Percentiles rank a stretch among this genome's conserved stretches.
Conservation (phyloP, 2,797 vertebrate species). For the Enteromius paludinosus region DNA sequence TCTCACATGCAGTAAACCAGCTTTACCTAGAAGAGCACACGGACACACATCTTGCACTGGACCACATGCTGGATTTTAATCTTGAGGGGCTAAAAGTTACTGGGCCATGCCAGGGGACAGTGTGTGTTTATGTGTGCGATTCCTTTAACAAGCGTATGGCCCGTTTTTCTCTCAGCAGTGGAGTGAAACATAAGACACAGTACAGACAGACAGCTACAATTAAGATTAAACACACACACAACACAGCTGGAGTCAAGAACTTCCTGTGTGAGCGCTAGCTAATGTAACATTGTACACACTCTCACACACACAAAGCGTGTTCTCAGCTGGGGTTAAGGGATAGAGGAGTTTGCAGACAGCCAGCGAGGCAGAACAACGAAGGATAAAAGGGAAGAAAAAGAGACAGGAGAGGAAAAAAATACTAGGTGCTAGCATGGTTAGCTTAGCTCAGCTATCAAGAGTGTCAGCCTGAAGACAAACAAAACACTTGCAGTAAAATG, state of each 20-base stretch:
- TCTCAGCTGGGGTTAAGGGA: constrained; percentile 13
- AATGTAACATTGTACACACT: constrained; percentile 4
- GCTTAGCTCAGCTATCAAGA: constrained; percentile 27
- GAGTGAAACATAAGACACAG: constrained; percentile 36
- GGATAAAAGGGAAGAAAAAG: constrained; percentile 19
- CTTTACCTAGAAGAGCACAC: not conserved
- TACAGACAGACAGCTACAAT: constrained; percentile 22
- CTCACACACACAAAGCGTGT: constrained; percentile 1
- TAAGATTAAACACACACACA: constrained; percentile 44
- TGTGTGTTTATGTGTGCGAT: constrained; percentile 32
- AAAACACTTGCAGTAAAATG: not conserved
- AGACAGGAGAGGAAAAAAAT: constrained; percentile 12
- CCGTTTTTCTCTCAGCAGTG: constrained; percentile 24
- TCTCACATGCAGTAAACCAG: not conserved
- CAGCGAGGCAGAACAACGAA: constrained; percentile 12
- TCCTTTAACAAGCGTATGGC: constrained; percentile 20
- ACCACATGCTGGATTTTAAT: constrained; percentile 43
- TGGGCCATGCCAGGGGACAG: constrained; percentile 35
- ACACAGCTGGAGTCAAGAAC: constrained; percentile 42
- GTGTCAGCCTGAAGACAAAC: not conserved
- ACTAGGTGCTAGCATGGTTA: constrained; percentile 11
- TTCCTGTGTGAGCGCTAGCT: constrained; percentile 29
- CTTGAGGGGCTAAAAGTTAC: constrained; percentile 35
- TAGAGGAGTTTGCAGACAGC: constrained; percentile 21
- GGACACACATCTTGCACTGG: not conserved